Conservation (phyloP, 2,888 invertebrate species). For the Tetrapedia diversipes region DNA sequence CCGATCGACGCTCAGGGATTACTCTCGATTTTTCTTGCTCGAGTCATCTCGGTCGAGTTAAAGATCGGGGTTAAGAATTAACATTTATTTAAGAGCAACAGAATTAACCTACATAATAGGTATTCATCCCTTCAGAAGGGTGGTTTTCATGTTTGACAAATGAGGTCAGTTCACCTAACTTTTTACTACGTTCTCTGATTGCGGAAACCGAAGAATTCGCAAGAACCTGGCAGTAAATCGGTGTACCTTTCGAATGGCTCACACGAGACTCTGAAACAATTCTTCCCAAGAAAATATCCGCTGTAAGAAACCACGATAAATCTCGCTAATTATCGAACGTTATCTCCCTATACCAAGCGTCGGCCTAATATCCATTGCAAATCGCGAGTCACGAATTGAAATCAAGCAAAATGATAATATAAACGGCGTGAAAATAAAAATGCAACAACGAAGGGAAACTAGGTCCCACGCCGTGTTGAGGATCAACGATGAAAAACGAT, state of each 20-base stretch:
- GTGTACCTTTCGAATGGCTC: too few relatives aligned
- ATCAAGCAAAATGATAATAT: background rate
- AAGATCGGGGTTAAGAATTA: background rate
- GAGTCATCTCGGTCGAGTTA: background rate
- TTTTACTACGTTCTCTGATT: too few relatives aligned
- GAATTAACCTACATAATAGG: too few relatives aligned
- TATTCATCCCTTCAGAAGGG: too few relatives aligned
- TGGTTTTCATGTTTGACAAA: too few relatives aligned
- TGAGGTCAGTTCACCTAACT: too few relatives aligned
- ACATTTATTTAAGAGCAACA: too few relatives aligned
- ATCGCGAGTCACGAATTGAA: background rate
- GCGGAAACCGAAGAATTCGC: too few relatives aligned
- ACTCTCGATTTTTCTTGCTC: constrained; percentile 46
- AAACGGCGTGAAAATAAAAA: background rate
- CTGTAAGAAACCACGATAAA: background rate
- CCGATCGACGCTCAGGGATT: constrained; percentile 21
- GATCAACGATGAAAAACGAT: background rate
- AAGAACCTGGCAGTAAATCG: too few relatives aligned
- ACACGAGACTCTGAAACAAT: too few relatives aligned
- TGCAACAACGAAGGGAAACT: too few relatives aligned
- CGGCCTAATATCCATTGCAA: background rate
- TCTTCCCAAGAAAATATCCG: too few relatives aligned
- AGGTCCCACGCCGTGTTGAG: background rate
- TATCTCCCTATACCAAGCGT: background rate
- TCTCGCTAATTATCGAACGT: background rate